Conservation (phyloP, 2,888 invertebrate genomes). For the Chloroclysta siterata region DNA sequence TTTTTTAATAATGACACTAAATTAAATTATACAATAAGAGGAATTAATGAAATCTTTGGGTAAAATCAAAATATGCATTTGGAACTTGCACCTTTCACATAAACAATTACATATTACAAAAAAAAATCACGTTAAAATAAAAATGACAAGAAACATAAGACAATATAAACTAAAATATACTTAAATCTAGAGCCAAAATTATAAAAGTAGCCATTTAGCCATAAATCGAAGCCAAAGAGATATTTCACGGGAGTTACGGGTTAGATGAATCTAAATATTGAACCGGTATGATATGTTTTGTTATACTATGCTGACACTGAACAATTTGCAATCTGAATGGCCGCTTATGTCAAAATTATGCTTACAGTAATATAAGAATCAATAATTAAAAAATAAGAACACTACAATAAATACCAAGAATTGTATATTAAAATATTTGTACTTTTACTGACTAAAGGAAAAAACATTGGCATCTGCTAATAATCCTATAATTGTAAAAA, state of each 20-base stretch:
- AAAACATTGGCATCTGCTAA: constrained; percentile 85
- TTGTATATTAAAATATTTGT: constrained; percentile 90
- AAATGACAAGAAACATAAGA: constrained; percentile 76
- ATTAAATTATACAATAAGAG: constrained; percentile 62
- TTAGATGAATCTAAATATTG: constrained; percentile 63
- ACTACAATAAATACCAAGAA: constrained; percentile 85
- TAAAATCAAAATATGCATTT: constrained; percentile 80
- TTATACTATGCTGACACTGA: constrained; percentile 78
- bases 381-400: constrained; percentile 81
- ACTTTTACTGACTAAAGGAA: constrained; percentile 93
- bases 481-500: constrained; percentile 84
- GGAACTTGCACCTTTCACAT: constrained; percentile 79
- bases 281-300: constrained; percentile 82
- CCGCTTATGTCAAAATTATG: constrained; percentile 80
- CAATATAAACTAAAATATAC: constrained; percentile 72
- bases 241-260: constrained; percentile 68
- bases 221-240: constrained; percentile 63
- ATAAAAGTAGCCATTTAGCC: constrained; percentile 75
- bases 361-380: constrained; percentile 82
- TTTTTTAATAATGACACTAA: constrained; percentile 69
- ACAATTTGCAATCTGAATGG: constrained; percentile 79
- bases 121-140: constrained; percentile 75
- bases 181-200: constrained; percentile 80
- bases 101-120: constrained; percentile 59
- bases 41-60: constrained; percentile 82